These are phyloP conservation scores for Timema podura DNA, from an alignment of 2,888 invertebrate genomes.

Conservation along the genomic window DNA sequence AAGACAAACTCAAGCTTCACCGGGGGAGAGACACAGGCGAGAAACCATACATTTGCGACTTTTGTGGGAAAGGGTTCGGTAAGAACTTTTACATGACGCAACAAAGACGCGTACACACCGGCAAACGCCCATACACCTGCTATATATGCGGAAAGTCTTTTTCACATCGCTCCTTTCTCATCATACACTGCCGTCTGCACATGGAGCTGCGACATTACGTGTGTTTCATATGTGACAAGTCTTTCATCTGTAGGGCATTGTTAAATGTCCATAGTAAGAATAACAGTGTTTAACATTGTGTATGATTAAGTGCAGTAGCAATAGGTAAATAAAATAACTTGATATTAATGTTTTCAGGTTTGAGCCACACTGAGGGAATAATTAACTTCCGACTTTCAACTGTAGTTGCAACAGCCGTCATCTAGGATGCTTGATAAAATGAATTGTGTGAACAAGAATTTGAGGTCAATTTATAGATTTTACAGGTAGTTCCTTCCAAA, in stretches of 20 bases:
- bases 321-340: too few relatives aligned
- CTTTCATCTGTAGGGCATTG: constrained; percentile 47
- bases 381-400: too few relatives aligned
- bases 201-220: constrained; percentile 48
- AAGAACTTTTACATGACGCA: constrained; percentile 46
- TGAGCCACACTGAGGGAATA: too few relatives aligned
- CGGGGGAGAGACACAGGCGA: constrained; percentile 36
- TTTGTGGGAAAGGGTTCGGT: constrained; percentile 37
- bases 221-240: constrained; percentile 45
- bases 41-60: constrained; percentile 35
- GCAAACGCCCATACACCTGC: constrained; percentile 50
- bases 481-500: too few relatives aligned
- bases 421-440: too few relatives aligned
- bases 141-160: constrained; percentile 50
- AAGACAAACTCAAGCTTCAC: constrained; percentile 35
- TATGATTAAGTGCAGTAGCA: too few relatives aligned
- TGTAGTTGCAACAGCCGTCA: too few relatives aligned
- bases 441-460: too few relatives aligned
- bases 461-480: too few relatives aligned
- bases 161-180: constrained; percentile 50
- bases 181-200: constrained; percentile 49
- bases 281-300: neutral
- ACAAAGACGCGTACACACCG: constrained; percentile 48
- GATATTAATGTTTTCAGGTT: too few relatives aligned
- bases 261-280: constrained; percentile 43